Percentiles rank a stretch among this genome's conserved stretches.
These are phyloP conservation scores for Podiceps cristatus DNA, from an alignment of 2,113 vertebrate genomes.

Conservation along the genomic window DNA sequence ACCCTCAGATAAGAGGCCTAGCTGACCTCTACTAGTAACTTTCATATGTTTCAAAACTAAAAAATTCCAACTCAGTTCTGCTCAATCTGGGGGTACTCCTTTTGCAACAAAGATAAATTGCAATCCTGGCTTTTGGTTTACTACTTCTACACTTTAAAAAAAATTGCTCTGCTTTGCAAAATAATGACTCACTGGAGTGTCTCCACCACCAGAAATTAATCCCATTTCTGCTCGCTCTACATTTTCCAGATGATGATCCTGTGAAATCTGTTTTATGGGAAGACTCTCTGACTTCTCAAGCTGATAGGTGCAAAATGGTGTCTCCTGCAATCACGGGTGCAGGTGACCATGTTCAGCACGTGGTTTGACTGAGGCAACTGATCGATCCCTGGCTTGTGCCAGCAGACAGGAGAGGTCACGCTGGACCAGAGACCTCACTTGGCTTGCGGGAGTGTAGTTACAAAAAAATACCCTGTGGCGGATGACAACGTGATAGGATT, in stretches of 20 bases:
- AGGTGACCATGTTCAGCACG: background rate
- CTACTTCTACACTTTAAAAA: background rate
- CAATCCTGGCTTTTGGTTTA: background rate
- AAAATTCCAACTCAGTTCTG: background rate
- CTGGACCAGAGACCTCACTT: background rate
- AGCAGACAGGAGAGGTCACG: background rate
- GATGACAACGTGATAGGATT: background rate
- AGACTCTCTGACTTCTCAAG: background rate
- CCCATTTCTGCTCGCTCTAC: background rate
- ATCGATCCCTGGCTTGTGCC: background rate
- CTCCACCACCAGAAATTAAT: background rate
- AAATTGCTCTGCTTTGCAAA: background rate
- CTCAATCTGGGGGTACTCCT: background rate
- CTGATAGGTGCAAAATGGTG: background rate
- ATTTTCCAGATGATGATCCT: background rate
- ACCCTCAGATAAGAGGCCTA: background rate
- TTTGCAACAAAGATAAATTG: background rate
- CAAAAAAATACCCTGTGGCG: background rate
- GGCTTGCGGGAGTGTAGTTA: rapidly evolving
- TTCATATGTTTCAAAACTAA: background rate
- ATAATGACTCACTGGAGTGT: background rate
- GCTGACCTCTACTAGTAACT: background rate
- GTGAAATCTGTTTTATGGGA: slow-evolving; percentile 14
- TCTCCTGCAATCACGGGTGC: background rate
- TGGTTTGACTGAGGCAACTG: background rate